These are phyloP conservation scores for Apamea crenata DNA, from an alignment of 2,888 invertebrate genomes.

Conservation along the genomic window DNA sequence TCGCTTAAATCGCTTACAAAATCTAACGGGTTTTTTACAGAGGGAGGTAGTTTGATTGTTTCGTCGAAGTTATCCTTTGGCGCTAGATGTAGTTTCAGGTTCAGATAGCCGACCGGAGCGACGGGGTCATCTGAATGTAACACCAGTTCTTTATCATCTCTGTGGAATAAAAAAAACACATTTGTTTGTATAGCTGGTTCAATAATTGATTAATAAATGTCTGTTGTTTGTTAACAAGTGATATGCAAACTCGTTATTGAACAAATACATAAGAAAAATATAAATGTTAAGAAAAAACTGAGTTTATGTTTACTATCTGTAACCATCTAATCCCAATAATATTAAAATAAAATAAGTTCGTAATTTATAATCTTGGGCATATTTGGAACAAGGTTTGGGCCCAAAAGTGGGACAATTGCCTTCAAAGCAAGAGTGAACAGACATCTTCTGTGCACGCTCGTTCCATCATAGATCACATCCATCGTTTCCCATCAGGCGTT, in stretches of 20 bases:
- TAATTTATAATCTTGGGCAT: not conserved
- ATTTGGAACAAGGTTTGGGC: not conserved
- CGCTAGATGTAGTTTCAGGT: conserved; percentile 95
- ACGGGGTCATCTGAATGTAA: conserved; percentile 97
- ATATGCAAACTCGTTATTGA: conserved; percentile 8
- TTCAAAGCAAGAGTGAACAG: not conserved
- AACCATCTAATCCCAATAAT: not conserved
- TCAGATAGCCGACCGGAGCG: conserved; percentile 98
- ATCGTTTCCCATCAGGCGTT: not conserved
- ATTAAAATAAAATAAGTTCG: not conserved
- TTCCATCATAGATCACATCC: not conserved
- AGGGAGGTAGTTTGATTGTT: conserved; percentile 83
- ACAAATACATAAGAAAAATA: not conserved
- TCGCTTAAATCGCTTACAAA: conserved; percentile 91
- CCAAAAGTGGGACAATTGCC: not conserved
- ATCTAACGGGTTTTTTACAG: conserved; percentile 90
- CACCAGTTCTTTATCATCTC: conserved; percentile 96
- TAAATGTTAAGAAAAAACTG: not conserved
- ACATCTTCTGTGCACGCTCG: not conserved
- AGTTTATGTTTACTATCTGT: not conserved
- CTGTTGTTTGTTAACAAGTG: conserved; percentile 17
- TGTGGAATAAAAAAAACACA: conserved; percentile 75
- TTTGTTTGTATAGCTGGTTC: conserved; percentile 16
- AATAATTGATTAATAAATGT: conserved; percentile 29
- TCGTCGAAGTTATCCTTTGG: conserved; percentile 89